These are phyloP conservation scores for Melanotaenia nigrans DNA, from an alignment of 2,797 vertebrate genomes.

Conservation along the genomic window DNA sequence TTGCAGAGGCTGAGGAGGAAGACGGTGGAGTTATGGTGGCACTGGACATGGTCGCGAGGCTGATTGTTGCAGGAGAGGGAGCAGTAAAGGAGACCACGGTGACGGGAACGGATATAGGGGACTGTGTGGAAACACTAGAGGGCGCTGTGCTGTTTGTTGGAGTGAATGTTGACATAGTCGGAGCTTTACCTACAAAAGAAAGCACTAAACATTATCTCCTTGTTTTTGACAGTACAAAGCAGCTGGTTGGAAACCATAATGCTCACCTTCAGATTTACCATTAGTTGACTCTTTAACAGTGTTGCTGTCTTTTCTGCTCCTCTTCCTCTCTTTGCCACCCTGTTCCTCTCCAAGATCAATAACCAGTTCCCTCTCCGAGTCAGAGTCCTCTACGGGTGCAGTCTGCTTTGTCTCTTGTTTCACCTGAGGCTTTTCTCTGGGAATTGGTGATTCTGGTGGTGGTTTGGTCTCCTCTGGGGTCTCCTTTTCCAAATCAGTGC, in stretches of 20 bases:
- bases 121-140: slow-evolving; percentile 83
- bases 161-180: slow-evolving; percentile 78
- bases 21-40: slow-evolving; percentile 59
- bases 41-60: slow-evolving; percentile 66
- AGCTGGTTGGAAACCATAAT: not conserved
- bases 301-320: slow-evolving; percentile 87
- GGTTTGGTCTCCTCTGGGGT: slow-evolving; percentile 85
- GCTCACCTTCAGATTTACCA: slow-evolving; percentile 89
- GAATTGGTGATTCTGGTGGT: slow-evolving; percentile 64
- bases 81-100: slow-evolving; percentile 82
- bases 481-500: slow-evolving; percentile 84
- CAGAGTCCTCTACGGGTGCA: slow-evolving; percentile 88
- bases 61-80: slow-evolving; percentile 79
- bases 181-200: slow-evolving; percentile 83
- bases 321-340: slow-evolving; percentile 89
- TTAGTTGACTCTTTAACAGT: slow-evolving; percentile 82
- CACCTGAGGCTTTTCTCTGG: slow-evolving; percentile 86
- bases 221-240: not conserved
- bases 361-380: slow-evolving; percentile 96
- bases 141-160: slow-evolving; percentile 82
- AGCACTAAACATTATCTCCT: not conserved
- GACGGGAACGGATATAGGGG: slow-evolving; percentile 82
- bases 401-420: slow-evolving; percentile 88
- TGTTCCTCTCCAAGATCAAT: slow-evolving; percentile 97
- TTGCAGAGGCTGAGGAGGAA: slow-evolving; percentile 62